Evolutionary conservation across 2,113 vertebrate genomes (phyloP), one percentile per base, ranked within the genome.

Genomic region (Sinocyclocheilus rhinocerous): DNA sequence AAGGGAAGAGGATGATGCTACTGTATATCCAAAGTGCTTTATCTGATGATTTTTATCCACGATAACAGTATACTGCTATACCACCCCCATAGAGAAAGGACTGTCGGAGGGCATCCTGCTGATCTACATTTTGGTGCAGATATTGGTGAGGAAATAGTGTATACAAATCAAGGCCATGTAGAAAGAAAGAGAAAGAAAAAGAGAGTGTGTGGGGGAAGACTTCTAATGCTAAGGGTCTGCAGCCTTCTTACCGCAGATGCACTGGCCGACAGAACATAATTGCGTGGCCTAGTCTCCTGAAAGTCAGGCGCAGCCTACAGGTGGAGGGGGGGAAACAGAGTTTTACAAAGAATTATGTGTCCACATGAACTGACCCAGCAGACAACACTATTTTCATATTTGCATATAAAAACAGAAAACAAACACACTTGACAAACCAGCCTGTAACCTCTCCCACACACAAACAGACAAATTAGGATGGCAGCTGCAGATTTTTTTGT

Each of bases 221-320:
- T 85, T 15, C 84, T 59, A 57, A 77, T 36, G 61, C 61, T 84
- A 59, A 52, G 48, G 81, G 26, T 83, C 88, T 87, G 83, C 88
- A 85, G 88, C 57, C 70, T 42, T 90, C 97, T 99, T 98, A 99
- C 97, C 97, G 97, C 97, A 87, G 97, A 98, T 90, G 97, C 97
- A 92, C 97, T 98, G 95, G 97, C 97, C 84, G 97, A 99, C 90
- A 99, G 97, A 94, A 99, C 94, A 95, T 97, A 98, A 97, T 99
- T 99, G 95, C 97, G 96, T 89, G 97, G 97, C 95, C 97, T 96
- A 93, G 97, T 98, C 97, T 98, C 97, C 95, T 98, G 97, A 97
- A 99, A 98, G 96, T 98, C 97, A 91, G 97, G 97, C 92, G 96
- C 95, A 94, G 97, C 96, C 97, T 98, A 94, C 48, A 87, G 94